phyloP scores from a whole-genome alignment of 53 echinoderm and acorn worm genomes.

The Luidia sarsii region DNA sequence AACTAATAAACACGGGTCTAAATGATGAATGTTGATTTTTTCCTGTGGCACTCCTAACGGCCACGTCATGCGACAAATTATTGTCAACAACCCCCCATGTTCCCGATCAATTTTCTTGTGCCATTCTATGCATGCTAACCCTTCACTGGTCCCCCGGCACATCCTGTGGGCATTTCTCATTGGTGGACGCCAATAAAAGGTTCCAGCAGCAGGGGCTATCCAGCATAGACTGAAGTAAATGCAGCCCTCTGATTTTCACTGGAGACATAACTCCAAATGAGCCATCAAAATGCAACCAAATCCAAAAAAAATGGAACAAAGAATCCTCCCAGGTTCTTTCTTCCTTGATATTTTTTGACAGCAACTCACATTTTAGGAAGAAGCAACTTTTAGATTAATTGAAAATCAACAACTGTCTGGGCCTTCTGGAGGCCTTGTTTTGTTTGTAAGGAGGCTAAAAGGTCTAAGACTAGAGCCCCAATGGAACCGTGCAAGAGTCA shows the following conservation, averaged over 20 bases:
- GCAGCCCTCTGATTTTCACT: too few relatives aligned
- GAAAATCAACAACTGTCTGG: slow-evolving; percentile 48
- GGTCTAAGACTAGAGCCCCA: slow-evolving; percentile 31
- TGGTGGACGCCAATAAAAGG: slow-evolving; percentile 34
- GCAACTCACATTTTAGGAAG: background rate
- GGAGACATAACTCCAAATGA: background rate
- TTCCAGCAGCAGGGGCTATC: too few relatives aligned
- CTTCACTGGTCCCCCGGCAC: slow-evolving; percentile 25
- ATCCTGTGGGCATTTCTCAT: slow-evolving; percentile 26
- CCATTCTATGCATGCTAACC: slow-evolving; percentile 11
- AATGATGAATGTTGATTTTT: slow-evolving; percentile 61
- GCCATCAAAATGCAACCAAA: background rate
- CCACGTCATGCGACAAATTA: slow-evolving; percentile 58
- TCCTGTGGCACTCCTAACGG: slow-evolving; percentile 12
- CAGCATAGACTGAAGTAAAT: background rate
- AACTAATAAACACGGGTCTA: slow-evolving; percentile 57
- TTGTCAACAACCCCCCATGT: slow-evolving; percentile 54
- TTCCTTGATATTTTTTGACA: background rate
- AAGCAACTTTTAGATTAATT: slow-evolving; percentile 56
- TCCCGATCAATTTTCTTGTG: slow-evolving; percentile 53
- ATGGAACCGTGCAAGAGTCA: slow-evolving; percentile 13
- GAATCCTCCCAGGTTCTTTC: background rate
- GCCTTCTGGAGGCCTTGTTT: slow-evolving; percentile 37
- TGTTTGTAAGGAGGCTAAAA: slow-evolving; percentile 44
- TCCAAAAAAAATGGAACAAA: background rate